Base-by-base conservation (phyloP, 1,140 invertebrate species). In the Drosophila fuyamai region DNA sequence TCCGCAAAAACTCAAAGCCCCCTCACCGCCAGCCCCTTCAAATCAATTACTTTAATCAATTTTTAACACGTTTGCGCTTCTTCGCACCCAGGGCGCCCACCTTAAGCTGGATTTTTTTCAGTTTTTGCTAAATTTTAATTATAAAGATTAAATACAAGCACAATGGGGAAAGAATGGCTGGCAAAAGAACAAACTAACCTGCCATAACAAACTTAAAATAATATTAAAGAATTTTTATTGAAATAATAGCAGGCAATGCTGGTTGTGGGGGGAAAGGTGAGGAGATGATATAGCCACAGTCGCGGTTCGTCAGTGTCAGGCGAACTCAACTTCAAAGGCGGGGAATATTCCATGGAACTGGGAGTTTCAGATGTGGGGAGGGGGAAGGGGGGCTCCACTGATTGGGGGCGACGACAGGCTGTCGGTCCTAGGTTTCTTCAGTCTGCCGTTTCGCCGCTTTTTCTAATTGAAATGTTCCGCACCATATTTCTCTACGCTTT, bases 201-300 rank as follows among this genome's bases (percentile, higher is more conserved):
- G 83, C 76, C 83, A 79, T 83, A 89, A 83, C 76, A 88, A 88
- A 89, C 83, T 89, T 76, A 66, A 89, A 88, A 88, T 88, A 89
- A 88, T 88, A 88, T 88, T 83, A 79, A 88, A 89, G 83, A 88
- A 88, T 88, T 89, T 88, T 89, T 88, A 84, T 89, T 88, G 83
- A 88, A 88, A 83, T 88, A 88, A 88, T 88, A 82, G 73, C 73
- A 36, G 70, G 71, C 82, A 54, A 59, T 74, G 74, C 63, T 71
- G 79, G 60, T 63, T 41, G 50, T 8, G 2, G 36, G 10, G n/a
- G 38, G 23, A 18, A 27, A 54, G 44, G 55, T 7, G 8, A 8
- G 27, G 13, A 41, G 23, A 35, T 27, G 23, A 18, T 59, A 76
- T 36, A 46, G 36, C 50, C 58, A 74, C 58, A 74, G 43, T 67